phyloP scores from a whole-genome alignment of 2,888 invertebrate species.

The Parnassius orleans region DNA sequence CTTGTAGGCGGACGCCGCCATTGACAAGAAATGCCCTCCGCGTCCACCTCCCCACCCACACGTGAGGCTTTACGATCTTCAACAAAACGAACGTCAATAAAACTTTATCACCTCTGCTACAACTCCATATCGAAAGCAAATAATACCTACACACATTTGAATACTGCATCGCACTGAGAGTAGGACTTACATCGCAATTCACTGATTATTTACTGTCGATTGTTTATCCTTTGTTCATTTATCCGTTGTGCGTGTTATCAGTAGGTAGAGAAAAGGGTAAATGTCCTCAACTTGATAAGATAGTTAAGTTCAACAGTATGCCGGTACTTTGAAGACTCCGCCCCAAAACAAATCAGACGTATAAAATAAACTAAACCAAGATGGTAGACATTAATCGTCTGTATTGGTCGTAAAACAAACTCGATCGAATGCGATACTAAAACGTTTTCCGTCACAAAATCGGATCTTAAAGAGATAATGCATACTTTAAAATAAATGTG shows the following conservation, averaged over 20 bases:
- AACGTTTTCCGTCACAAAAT: constrained; percentile 64
- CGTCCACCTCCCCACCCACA: constrained; percentile 51
- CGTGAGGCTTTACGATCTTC: constrained; percentile 55
- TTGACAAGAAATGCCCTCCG: constrained; percentile 62
- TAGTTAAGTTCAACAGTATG: constrained; percentile 37
- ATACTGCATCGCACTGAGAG: constrained; percentile 25
- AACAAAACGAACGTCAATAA: constrained; percentile 58
- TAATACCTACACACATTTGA: constrained; percentile 40
- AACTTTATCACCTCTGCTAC: constrained; percentile 55
- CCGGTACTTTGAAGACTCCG: constrained; percentile 42
- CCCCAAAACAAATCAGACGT: constrained; percentile 41
- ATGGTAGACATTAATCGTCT: constrained; percentile 62
- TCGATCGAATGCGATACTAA: constrained; percentile 36
- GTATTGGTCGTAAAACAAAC: constrained; percentile 61
- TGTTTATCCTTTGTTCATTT: constrained; percentile 32
- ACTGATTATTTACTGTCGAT: constrained; percentile 12
- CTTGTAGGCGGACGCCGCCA: constrained; percentile 59
- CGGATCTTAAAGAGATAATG: constrained; percentile 48
- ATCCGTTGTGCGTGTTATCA: constrained; percentile 18
- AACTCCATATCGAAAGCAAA: constrained; percentile 43
- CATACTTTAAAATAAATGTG: constrained; percentile 32
- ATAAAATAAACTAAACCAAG: constrained; percentile 58
- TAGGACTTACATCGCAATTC: too few relatives aligned
- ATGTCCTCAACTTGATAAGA: constrained; percentile 36
- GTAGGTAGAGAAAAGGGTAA: constrained; percentile 16